A percentile compares a stretch with the other conserved stretches of the same genome.
Evolutionary conservation across 2,888 invertebrate genomes (phyloP).

Genomic region (Troides oblongomaculatus): DNA sequence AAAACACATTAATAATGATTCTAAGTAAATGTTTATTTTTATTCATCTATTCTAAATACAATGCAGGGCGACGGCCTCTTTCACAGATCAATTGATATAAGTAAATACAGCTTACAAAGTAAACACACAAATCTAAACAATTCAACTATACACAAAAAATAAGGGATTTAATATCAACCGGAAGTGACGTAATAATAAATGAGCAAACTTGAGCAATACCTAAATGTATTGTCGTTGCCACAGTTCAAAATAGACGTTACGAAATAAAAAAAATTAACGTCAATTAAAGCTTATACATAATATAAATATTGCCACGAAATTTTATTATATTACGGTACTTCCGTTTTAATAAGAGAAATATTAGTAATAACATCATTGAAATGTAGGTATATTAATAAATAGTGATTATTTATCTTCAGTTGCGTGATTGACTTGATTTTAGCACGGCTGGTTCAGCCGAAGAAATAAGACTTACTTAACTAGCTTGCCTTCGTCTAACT

Average conservation of each 20-base stretch:
- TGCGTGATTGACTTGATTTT: too few species aligned
- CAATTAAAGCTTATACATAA: slow-evolving; percentile 41
- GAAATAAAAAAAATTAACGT: slow-evolving; percentile 50
- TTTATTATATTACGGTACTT: background rate
- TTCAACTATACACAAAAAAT: slow-evolving; percentile 38
- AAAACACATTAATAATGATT: slow-evolving; percentile 49
- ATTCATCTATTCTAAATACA: slow-evolving; percentile 70
- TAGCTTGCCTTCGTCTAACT: too few species aligned
- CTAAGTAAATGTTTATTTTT: slow-evolving; percentile 76
- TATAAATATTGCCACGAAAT: slow-evolving; percentile 42
- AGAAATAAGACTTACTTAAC: too few species aligned
- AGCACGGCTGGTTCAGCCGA: too few species aligned
- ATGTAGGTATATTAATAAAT: slow-evolving; percentile 4
- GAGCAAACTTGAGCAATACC: slow-evolving; percentile 77
- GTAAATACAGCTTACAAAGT: slow-evolving; percentile 36
- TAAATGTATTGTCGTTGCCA: slow-evolving; percentile 67
- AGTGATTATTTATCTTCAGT: too few species aligned
- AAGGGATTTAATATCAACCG: slow-evolving; percentile 35
- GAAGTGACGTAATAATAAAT: slow-evolving; percentile 46
- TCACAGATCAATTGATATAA: slow-evolving; percentile 61
- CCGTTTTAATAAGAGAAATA: background rate
- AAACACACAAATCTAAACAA: slow-evolving; percentile 42
- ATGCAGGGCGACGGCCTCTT: slow-evolving; percentile 52
- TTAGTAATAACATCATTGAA: slow-evolving; percentile 10
- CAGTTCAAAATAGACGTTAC: slow-evolving; percentile 53